Percentiles rank a stretch among this genome's conserved stretches.
These are phyloP conservation scores for Arctopsyche grandis DNA, from an alignment of 1,140 invertebrate genomes.

Conservation along the genomic window DNA sequence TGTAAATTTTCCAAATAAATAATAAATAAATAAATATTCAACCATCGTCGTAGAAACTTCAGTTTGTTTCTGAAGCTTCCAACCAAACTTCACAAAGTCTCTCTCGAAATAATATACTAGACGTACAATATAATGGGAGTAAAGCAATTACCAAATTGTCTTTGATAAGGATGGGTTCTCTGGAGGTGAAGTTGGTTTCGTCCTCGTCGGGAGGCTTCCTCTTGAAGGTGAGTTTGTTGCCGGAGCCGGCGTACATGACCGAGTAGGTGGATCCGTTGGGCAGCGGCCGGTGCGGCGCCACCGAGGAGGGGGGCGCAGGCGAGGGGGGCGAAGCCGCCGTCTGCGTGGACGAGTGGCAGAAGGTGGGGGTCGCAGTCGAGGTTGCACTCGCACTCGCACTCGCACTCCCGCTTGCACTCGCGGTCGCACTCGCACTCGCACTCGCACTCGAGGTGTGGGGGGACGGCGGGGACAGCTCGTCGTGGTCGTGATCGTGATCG, in stretches of 20 bases:
- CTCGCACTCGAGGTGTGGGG: conserved; percentile 78
- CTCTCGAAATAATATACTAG: no score
- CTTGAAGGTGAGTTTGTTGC: conserved; percentile 86
- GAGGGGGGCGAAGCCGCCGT: conserved; percentile 53
- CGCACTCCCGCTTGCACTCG: conserved; percentile 65
- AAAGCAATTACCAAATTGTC: conserved; percentile 9
- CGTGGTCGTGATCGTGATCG: conserved; percentile 58
- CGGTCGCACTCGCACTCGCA: conserved; percentile 67
- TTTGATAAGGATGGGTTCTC: neutral
- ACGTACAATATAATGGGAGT: no score
- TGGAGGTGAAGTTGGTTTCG: neutral
- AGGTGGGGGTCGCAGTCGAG: conserved; percentile 62
- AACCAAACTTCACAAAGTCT: no score
- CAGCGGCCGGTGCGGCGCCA: conserved; percentile 66
- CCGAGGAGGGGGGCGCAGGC: conserved; percentile 13
- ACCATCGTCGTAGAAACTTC: no score
- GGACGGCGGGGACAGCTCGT: conserved; percentile 74
- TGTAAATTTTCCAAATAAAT: no score
- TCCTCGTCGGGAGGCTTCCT: conserved; percentile 72
- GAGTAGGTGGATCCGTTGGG: conserved; percentile 79
- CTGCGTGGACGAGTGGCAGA: conserved; percentile 28
- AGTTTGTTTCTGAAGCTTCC: no score
- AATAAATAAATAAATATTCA: no score
- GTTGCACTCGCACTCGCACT: no score
- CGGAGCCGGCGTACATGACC: conserved; percentile 79